Conservation (phyloP, 2,888 invertebrate species). For the Polyommatus iphigenia region DNA sequence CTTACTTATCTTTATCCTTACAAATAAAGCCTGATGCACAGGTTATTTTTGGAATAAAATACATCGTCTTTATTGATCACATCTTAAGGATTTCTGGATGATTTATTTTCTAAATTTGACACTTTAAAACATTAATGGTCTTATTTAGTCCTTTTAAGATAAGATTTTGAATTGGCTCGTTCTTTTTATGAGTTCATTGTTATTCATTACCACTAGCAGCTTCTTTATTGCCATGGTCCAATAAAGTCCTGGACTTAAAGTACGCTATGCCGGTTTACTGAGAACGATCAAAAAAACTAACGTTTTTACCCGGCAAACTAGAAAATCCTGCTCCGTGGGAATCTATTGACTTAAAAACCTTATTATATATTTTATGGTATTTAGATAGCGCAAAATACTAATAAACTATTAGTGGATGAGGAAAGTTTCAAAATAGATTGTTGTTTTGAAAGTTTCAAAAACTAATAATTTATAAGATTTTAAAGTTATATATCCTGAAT, state of each 20-base stretch:
- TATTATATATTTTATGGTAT: slow-evolving; percentile 7
- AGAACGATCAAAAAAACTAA: slow-evolving; percentile 39
- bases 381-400: slow-evolving; percentile 20
- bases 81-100: slow-evolving; percentile 2
- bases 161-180: slow-evolving; percentile 36
- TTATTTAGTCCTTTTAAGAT: slow-evolving; percentile 39
- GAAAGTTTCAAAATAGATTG: background rate
- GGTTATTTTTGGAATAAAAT: slow-evolving; percentile 17
- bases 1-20: slow-evolving; percentile 12
- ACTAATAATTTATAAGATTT: background rate
- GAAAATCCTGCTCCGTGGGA: slow-evolving; percentile 43
- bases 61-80: slow-evolving; percentile 24
- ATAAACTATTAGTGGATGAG: background rate
- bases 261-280: slow-evolving; percentile 30
- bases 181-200: slow-evolving; percentile 35
- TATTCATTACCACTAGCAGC: background rate
- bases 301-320: slow-evolving; percentile 39
- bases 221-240: slow-evolving; percentile 33
- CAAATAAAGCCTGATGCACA: slow-evolving; percentile 11
- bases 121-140: slow-evolving; percentile 39
- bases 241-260: slow-evolving; percentile 1
- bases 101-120: slow-evolving; percentile 35
- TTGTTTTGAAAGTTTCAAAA: background rate
- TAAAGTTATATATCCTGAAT: too few relatives aligned
- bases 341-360: slow-evolving; percentile 33